Evolutionary conservation across 92 coral and sea anemone genomes (phyloP), one percentile per base, ranked within the genome.

Genomic region (Siderastrea siderea): DNA sequence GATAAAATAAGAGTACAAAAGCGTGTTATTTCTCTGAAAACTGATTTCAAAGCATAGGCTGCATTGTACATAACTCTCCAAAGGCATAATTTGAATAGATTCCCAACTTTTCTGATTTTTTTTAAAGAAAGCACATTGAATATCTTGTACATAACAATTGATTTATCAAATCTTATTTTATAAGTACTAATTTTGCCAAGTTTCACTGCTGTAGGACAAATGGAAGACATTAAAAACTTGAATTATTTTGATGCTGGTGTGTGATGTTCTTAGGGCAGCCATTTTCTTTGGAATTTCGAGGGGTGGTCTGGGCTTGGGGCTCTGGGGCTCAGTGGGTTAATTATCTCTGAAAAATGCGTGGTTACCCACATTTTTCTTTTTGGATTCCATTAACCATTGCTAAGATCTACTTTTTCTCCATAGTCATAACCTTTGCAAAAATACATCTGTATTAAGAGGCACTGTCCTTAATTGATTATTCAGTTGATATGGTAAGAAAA

Each of bases 241-340:
- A 44, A 5, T 44, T 13, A 46, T 72, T 72, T 48, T 4, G 26
- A 2, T 38, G 44, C 44, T 14, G 4, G 11, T 72, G 45, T 52
- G 45, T 26, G 46, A 51, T 6, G 15, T 74, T 53, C 7, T 53
- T 74, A 26, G 9, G 48, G 59, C 62, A 72, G 77, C 60, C 77
- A 72, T 72, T 72, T 48, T 72, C 58, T 72, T 48, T 72, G 46
- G 77, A 72, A 72, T 72, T 50, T 48, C 77, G 4, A n/a, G 77
- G 77, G 60, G 58, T 72, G 77, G 77, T 72, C 60, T 72, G 46
- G 55, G 58, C 60, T 50, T 45, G 2, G 10, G 77, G 77, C 14
- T 14, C 38, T 72, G 77, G 60, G 44, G 58, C 45, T 72, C 45
- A 72, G 0, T 71, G 76, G 76, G 43, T 52, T 77, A 65, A 65